These are phyloP conservation scores for Dryobates pubescens DNA, from an alignment of 2,797 vertebrate species.

Conservation along the genomic window DNA sequence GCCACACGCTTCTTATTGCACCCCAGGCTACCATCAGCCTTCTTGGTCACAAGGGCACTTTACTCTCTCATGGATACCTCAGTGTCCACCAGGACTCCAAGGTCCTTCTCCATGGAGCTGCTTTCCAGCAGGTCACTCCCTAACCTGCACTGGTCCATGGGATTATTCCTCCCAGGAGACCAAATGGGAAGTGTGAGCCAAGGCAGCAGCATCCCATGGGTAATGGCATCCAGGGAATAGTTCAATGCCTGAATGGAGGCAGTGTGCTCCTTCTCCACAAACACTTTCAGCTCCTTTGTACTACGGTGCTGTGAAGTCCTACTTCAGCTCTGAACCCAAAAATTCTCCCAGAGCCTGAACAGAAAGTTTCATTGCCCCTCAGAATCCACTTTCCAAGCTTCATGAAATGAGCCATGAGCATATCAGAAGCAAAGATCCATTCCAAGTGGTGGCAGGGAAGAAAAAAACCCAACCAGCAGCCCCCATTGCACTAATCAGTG, in stretches of 20 bases:
- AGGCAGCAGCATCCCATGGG: not conserved
- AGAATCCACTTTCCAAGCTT: not conserved
- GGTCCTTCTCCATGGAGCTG: too few relatives aligned
- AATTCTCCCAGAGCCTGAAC: not conserved
- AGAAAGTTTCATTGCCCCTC: not conserved
- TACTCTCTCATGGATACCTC: too few relatives aligned
- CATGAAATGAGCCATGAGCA: accelerated
- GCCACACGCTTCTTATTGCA: too few relatives aligned
- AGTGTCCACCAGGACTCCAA: too few relatives aligned
- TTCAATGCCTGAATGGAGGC: not conserved
- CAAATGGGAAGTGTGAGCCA: not conserved
- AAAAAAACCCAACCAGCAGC: not conserved
- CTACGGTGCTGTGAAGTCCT: not conserved
- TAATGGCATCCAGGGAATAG: not conserved
- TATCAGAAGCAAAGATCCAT: not conserved
- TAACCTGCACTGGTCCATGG: too few relatives aligned
- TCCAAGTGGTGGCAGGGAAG: not conserved
- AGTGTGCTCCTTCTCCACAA: accelerated
- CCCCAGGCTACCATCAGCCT: too few relatives aligned
- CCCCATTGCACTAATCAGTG: not conserved
- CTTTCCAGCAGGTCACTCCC: too few relatives aligned
- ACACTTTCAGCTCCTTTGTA: not conserved
- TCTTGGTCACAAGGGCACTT: too few relatives aligned
- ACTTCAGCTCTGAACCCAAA: not conserved
- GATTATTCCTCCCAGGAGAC: not conserved